phyloP scores from a whole-genome alignment of 2,888 invertebrate species.

The Athrips mouffetella region DNA sequence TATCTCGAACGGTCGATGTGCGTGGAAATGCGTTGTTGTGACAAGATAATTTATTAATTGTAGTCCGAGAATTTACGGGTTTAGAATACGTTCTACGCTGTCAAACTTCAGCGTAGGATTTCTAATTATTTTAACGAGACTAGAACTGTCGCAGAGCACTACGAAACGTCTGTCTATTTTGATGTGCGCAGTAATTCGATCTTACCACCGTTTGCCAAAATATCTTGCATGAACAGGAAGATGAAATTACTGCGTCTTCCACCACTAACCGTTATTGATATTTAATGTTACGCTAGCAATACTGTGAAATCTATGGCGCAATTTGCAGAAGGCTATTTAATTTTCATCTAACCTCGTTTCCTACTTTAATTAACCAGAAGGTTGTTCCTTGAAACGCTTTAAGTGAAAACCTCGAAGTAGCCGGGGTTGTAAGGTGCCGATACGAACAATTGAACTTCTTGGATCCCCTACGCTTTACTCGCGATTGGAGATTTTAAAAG shows the following conservation, averaged over 20 bases:
- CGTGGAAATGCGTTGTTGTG: conserved; percentile 20
- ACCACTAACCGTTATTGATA: conserved; percentile 31
- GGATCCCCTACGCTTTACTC: conserved; percentile 18
- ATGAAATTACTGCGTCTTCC: conserved; percentile 9
- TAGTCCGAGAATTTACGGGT: background rate
- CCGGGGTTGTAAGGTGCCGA: conserved; percentile 39
- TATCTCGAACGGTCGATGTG: conserved; percentile 24
- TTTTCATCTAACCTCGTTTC: conserved; percentile 47
- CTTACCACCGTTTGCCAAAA: conserved; percentile 9
- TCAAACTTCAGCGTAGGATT: conserved; percentile 4
- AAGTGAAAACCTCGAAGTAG: conserved; percentile 37
- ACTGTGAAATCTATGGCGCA: conserved; percentile 40
- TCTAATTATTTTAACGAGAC: conserved; percentile 9
- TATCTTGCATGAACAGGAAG: conserved; percentile 1
- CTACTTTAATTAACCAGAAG: conserved; percentile 53
- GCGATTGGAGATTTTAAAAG: conserved; percentile 8
- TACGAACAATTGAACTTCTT: conserved; percentile 32
- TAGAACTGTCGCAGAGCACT: background rate
- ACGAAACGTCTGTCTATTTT: conserved; percentile 6
- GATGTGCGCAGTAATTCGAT: background rate
- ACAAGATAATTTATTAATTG: conserved; percentile 12
- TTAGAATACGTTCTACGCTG: conserved; percentile 6
- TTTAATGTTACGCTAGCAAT: conserved; percentile 34
- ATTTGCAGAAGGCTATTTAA: conserved; percentile 54
- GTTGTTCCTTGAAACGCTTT: conserved; percentile 40